Evolutionary conservation across 2,113 vertebrate genomes (phyloP), one percentile per base, ranked within the genome.

Genomic region (Lycaon pictus): DNA sequence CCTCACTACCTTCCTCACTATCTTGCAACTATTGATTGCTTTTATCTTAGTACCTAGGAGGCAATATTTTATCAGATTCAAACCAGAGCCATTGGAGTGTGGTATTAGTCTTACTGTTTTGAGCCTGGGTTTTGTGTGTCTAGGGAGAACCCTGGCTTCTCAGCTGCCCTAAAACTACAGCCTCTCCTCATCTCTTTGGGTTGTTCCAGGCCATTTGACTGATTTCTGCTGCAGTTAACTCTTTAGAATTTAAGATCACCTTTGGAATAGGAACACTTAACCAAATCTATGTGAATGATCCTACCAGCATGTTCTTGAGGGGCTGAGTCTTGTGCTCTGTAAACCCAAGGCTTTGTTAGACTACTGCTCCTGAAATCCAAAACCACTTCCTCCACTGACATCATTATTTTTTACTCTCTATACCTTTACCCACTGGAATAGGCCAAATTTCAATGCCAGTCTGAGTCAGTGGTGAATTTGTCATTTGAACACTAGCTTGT

Each of bases 31-130:
- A 53, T 62, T 84, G 67, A 43, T 55, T 84, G 48, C 12, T 95
- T 85, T 97, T 91, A 58, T 35, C 65, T 92, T 71, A 95, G 77
- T 69, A 23, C 20, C 27, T 60, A 88, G 69, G 2, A 76, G 72
- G 19, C 11, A 77, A 27, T 63, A 23, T 82, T 90, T 60, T 65
- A 87, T 72, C n/a, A 80, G 27, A 88, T 60, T 92, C 55, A 90
- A 90, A 90, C 5, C 29, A 93, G 23, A 96, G 69, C 12, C 62
- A 13, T 19, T 93, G 35, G 48, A 63, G n/a, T 82, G 13, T 92
- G 29, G 55, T 62, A 67, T 94, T 77, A 35, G 32, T 79, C 32
- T 72, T 71, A 58, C 10, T 63, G 43, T 43, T 88, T 72, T 53
- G 88, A 88, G 11, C 43, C 82, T 91, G 51, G 56, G 58, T 89